Percentiles rank a stretch among this genome's conserved stretches.
Evolutionary conservation across 2,797 vertebrate genomes (phyloP).

Genomic region (Choloepus didactylus): DNA sequence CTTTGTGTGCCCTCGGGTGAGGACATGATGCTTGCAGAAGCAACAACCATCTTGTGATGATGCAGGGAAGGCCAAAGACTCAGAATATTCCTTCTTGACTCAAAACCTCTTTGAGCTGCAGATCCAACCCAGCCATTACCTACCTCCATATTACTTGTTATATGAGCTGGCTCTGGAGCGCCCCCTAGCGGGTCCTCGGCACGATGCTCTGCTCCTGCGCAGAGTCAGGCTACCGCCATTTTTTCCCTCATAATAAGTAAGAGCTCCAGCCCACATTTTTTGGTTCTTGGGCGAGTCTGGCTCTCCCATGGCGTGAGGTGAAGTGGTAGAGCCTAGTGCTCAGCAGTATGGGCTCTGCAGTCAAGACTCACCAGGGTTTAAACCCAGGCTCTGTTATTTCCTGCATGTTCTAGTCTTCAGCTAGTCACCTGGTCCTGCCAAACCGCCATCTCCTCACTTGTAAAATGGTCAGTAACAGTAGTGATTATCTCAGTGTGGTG

Average conservation of each 20-base stretch:
- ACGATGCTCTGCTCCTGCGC: not conserved
- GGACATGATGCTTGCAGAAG: not conserved
- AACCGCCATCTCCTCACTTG: not conserved
- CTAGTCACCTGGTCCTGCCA: too few species aligned
- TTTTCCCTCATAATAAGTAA: too few species aligned
- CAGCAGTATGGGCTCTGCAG: not conserved
- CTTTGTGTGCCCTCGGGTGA: not conserved
- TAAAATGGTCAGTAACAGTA: not conserved
- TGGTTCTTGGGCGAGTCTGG: too few species aligned
- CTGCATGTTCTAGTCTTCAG: not conserved
- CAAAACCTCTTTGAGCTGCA: not conserved
- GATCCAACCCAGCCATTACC: too few species aligned
- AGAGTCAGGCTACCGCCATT: too few species aligned
- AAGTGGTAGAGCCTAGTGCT: not conserved
- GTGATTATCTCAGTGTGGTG: too few species aligned
- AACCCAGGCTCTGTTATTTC: not conserved
- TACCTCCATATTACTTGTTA: not conserved
- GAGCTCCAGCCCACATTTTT: too few species aligned
- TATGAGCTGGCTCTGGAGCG: not conserved
- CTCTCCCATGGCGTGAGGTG: not conserved
- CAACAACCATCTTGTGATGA: not conserved
- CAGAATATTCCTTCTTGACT: fast-evolving
- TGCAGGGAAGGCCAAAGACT: not conserved
- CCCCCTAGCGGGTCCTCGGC: not conserved
- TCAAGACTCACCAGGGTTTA: not conserved